Evolutionary conservation across 2,888 invertebrate species (phyloP), one percentile per base, ranked within the genome.

Genomic region (Autographa gamma): DNA sequence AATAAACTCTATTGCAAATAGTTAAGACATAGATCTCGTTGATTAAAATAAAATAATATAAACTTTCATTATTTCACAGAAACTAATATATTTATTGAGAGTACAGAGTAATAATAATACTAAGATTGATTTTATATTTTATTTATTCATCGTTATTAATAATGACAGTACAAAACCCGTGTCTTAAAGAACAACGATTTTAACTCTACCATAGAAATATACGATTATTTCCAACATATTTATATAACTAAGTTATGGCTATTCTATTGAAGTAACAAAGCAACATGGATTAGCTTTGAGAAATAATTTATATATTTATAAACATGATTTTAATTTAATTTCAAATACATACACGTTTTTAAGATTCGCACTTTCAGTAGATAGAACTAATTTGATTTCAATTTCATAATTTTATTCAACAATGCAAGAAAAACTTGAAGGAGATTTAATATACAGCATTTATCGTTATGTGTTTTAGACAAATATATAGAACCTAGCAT

Each of bases 151-250:
- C 31, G 19, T 69, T 63, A 76, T 52, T 65, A 14, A 61, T 81
- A 73, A 52, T 66, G 60, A 74, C 82, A 91, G 91, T 92, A 92
- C 91, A 92, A 92, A 90, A 77, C 79, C 80, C 79, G 91, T 92
- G 91, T 91, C 91, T 91, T 91, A 85, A 79, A 69, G 82, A 86
- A 89, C 87, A 87, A 88, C 88, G 89, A 88, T 79, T 74, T 38
- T 69, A 73, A 71, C 69, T 74, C 69, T 76, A 77, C 76, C 71
- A 69, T 76, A 69, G 56, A 60, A 77, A 68, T 74, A 77, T 68
- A 60, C 43, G 65, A 69, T 77, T 48, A 63, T 70, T 81, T 69
- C 81, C 79, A 84, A 71, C 77, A 78, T 77, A 76, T 75, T 74
- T 71, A 66, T 43, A 74, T 74, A 19, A 56, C 61, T 77, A 74